Evolutionary conservation across 2,888 invertebrate genomes (phyloP).

Genomic region (Lasioglossum villosulum): DNA sequence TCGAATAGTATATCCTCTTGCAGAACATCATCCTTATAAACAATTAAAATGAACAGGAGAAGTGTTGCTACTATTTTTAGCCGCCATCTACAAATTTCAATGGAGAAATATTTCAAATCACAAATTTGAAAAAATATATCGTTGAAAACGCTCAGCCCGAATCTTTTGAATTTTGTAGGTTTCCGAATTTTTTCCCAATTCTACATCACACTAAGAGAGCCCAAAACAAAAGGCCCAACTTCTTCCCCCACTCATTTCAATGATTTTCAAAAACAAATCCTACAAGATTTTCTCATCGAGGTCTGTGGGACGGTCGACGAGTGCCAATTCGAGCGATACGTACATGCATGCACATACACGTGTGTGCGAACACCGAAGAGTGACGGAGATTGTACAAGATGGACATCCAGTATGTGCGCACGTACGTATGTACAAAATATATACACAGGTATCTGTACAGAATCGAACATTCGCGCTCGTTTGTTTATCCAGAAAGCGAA

Average conservation of each 20-base stretch:
- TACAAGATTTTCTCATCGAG: not conserved
- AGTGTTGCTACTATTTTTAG: not conserved
- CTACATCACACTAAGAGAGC: not conserved
- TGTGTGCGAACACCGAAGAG: not conserved
- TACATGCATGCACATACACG: slow-evolving; percentile 18
- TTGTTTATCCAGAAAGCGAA: not conserved
- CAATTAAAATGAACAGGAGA: not conserved
- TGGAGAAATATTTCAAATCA: not conserved
- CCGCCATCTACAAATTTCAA: not conserved
- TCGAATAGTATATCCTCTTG: not conserved
- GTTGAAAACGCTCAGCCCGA: not conserved
- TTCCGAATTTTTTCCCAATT: not conserved
- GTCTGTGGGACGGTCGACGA: slow-evolving; percentile 11
- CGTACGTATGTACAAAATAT: slow-evolving; percentile 13
- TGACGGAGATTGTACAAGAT: slow-evolving; percentile 6
- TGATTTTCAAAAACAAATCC: not conserved
- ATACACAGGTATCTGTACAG: slow-evolving; percentile 21
- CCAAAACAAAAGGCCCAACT: not conserved
- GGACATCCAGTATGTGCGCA: not conserved
- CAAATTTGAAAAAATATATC: not conserved
- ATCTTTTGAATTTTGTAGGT: not conserved
- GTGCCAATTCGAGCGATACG: slow-evolving; percentile 36
- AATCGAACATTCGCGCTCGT: slow-evolving; percentile 15
- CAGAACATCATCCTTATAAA: not conserved
- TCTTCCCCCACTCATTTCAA: not conserved